Conservation (phyloP, 2,797 vertebrate genomes). For the Emys orbicularis region DNA sequence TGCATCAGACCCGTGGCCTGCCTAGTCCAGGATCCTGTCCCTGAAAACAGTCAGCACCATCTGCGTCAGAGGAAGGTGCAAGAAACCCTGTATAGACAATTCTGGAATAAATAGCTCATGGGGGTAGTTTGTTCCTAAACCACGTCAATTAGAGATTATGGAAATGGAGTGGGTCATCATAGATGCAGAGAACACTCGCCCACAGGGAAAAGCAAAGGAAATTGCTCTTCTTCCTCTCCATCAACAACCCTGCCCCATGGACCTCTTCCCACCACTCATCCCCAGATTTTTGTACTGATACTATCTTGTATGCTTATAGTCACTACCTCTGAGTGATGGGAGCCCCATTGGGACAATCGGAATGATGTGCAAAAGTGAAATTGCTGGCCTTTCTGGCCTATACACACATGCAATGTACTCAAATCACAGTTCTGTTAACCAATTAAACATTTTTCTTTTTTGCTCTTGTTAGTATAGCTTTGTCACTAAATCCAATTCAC, state of each 20-base stretch:
- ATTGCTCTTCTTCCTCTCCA: not conserved
- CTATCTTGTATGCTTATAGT: not conserved
- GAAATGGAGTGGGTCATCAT: not conserved
- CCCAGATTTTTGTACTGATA: not conserved
- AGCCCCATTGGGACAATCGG: not conserved
- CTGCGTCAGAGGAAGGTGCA: not conserved
- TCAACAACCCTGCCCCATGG: not conserved
- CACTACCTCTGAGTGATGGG: not conserved
- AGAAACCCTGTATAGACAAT: not conserved
- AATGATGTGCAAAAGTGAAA: not conserved
- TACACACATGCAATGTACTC: not conserved
- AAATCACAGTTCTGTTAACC: not conserved
- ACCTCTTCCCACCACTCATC: not conserved
- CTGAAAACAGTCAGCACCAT: not conserved
- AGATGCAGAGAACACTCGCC: not conserved
- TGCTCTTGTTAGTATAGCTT: not conserved
- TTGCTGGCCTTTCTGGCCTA: not conserved
- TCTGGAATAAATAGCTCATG: not conserved
- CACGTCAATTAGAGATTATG: not conserved
- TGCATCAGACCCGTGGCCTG: not conserved
- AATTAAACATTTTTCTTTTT: accelerated
- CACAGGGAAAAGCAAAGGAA: not conserved
- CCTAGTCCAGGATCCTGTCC: not conserved
- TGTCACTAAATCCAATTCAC: not conserved
- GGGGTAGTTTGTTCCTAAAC: not conserved